Base-by-base conservation (phyloP, 2,113 vertebrate species). In the Hippocampus barbouri region DNA sequence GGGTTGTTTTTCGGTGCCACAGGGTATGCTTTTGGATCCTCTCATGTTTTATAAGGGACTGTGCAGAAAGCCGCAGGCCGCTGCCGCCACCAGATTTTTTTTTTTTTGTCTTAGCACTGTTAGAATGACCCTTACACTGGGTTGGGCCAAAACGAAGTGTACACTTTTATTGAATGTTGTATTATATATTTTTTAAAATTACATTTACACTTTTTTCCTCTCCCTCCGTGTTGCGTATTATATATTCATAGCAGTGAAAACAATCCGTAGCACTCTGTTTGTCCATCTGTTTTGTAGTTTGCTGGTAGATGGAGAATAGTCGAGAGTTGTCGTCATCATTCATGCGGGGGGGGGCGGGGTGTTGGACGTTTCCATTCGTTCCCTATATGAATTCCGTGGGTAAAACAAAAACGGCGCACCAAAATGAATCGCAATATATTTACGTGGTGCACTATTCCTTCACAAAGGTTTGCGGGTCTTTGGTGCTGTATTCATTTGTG, bases 1-100 rank as follows among this genome's bases (percentile, higher is more conserved):
- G 51, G 69, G 53, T 81, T 41, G 21, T 60, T 69, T 68, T 47
- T 53, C 69, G 69, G 61, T 74, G 68, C 54, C 71, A 60, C 6
- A 6, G 15, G 57, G 15, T 79, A 71, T 68, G 51, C 51, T 49
- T 80, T 77, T 70, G n/a, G 27, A 20, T 61, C 59, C 59, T 7
- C 14, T 38, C 27, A 7, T 60, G 12, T 60, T 60, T 30, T 61
- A 30, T 18, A 61, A 6, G 15, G 27, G 7, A 61, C 27, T 30
- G 15, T 20, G 59, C 59, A 34, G 6, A 18, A 61, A 61, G 16
- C 34, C 27, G 30, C 59, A 61, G 59, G 4, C 30, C 30, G 30
- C 30, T 3, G 59, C 59, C 59, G 1, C 59, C 27, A 18, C 34
- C 16, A 34, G 27, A 61, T 61, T 61, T 30, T 30, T 3, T 30